Base-by-base conservation (phyloP, 2,888 invertebrate species). In the Andrena praecox region DNA sequence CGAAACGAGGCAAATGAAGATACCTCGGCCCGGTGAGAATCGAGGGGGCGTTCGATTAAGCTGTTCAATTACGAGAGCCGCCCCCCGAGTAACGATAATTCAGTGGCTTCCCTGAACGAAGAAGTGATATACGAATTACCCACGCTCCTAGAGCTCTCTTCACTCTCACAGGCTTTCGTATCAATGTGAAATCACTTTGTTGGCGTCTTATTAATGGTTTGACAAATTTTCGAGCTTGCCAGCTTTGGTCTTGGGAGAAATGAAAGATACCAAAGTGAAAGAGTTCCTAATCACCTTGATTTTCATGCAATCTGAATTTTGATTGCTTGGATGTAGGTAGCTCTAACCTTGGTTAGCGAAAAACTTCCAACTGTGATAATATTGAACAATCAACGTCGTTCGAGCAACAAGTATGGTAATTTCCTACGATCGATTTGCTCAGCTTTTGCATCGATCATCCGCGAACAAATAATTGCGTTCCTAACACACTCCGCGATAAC, bases 1-100 rank as follows among this genome's bases (percentile, higher is more conserved):
- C 29, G n/a, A 20, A 33, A 64, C 64, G 31, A 63, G 48, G 31
- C 62, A 33, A 63, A 78, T 5, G 62, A 63, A 66, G 48, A 59
- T n/a, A 27, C 12, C 10, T n/a, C n/a, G n/a, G 29, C 2, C 2
- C 10, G 24, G 29, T 6, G 12, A 6, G 35, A 35, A 20, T 50
- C 33, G 33, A 29, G 54, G 50, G 54, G 33, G 16, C 31, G 48
- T 1, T 31, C 54, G 31, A 50, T 60, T n/a, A 42, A 42, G 35
- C 27, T 20, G 54, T 29, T 64, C 42, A n/a, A 63, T 63, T 62
- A 62, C 6, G 24, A 12, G 33, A 31, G 31, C 24, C 24, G 27
- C 20, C 24, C 35, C 20, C 24, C 35, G 24, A 35, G 12, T 63
- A 35, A 20, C 63, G 42, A 63, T 63, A 63, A 63, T 42, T 63